Evolutionary conservation across 2,797 vertebrate species (phyloP).

Genomic region (Tragopan temminckii): DNA sequence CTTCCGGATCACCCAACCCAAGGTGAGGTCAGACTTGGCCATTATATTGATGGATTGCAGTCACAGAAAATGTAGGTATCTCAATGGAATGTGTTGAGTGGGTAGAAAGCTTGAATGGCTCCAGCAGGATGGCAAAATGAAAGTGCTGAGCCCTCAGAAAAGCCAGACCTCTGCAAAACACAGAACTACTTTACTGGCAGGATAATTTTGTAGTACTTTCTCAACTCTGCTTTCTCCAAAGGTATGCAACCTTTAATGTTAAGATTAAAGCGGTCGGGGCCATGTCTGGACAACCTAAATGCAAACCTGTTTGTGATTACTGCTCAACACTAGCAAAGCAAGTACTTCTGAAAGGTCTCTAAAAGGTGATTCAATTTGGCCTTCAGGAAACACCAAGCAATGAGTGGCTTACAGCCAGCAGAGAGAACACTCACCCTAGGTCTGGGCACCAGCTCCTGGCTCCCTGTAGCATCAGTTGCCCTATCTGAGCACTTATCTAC

Average conservation of each 20-base stretch:
- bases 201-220: background rate
- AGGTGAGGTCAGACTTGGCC: constrained; percentile 22
- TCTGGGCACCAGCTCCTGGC: background rate
- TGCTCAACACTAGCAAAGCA: background rate
- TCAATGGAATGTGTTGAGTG: constrained; percentile 45
- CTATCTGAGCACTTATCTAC: background rate
- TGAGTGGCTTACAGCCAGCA: accelerated
- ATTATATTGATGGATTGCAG: constrained; percentile 43
- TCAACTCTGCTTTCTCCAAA: background rate
- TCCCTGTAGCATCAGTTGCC: background rate
- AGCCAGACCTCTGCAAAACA: background rate
- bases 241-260: accelerated
- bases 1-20: constrained; percentile 15
- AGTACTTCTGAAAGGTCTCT: background rate
- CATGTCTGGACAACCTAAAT: background rate
- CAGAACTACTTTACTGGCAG: background rate
- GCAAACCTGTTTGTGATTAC: background rate
- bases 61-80: constrained; percentile 23
- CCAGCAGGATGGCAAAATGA: background rate
- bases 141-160: background rate
- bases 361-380: background rate
- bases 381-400: background rate
- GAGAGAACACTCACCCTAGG: background rate
- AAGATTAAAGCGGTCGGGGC: background rate
- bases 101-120: constrained; percentile 14